phyloP scores from a whole-genome alignment of 2,888 invertebrate species.

The Mesorhabditis spiculigera region DNA sequence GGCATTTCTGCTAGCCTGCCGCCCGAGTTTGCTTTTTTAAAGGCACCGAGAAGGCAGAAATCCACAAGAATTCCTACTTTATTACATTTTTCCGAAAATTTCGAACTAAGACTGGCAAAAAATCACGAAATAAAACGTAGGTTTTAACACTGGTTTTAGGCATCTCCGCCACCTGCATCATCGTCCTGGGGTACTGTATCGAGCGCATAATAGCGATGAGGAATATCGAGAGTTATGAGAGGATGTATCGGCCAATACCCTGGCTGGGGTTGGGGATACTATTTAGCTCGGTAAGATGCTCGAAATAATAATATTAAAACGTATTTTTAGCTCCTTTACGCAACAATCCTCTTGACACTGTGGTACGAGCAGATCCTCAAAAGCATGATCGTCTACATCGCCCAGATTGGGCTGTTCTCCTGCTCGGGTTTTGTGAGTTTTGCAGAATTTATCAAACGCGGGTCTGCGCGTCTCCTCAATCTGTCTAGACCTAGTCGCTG shows the following conservation, averaged over 20 bases:
- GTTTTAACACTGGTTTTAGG: not conserved
- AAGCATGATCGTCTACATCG: not conserved
- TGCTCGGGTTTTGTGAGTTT: not conserved
- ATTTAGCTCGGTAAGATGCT: not conserved
- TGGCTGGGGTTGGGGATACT: not conserved
- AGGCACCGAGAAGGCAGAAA: too few relatives aligned
- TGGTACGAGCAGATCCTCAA: conserved; percentile 1
- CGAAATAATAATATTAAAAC: not conserved
- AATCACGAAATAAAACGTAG: too few relatives aligned
- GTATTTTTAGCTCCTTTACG: not conserved
- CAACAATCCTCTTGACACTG: not conserved
- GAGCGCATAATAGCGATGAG: not conserved
- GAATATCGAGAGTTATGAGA: not conserved
- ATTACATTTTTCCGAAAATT: too few relatives aligned
- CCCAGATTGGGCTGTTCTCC: not conserved
- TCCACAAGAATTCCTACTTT: too few relatives aligned
- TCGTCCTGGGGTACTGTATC: not conserved
- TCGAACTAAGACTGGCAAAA: too few relatives aligned
- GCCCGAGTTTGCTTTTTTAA: too few relatives aligned
- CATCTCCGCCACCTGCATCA: not conserved
- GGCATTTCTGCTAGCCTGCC: too few relatives aligned
- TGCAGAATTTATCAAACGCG: not conserved
- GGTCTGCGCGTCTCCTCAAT: not conserved
- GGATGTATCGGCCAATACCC: not conserved
- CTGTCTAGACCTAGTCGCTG: not conserved